phyloP scores from a whole-genome alignment of 2,888 invertebrate species.

The Mamestra brassicae region DNA sequence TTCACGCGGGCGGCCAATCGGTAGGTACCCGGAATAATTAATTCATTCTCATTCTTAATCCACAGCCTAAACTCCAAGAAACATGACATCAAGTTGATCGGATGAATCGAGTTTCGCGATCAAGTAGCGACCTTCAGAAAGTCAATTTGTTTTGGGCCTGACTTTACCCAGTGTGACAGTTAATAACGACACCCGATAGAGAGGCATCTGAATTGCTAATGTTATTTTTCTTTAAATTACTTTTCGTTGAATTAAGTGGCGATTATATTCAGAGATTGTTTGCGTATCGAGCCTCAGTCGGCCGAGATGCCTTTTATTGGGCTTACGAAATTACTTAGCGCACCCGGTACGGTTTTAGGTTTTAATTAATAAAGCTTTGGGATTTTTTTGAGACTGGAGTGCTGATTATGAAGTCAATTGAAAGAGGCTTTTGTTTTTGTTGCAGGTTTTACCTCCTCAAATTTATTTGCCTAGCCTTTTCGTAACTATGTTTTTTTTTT shows the following conservation, averaged over 20 bases:
- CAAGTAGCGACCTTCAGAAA: slow-evolving; percentile 76
- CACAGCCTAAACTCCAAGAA: slow-evolving; percentile 46
- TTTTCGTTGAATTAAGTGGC: slow-evolving; percentile 83
- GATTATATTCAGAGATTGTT: slow-evolving; percentile 87
- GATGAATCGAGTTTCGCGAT: slow-evolving; percentile 79
- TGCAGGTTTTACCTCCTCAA: too few species aligned
- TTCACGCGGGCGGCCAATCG: too few species aligned
- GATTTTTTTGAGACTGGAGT: slow-evolving; percentile 7
- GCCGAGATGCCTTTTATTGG: slow-evolving; percentile 65
- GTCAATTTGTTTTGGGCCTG: slow-evolving; percentile 82
- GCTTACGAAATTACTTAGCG: slow-evolving; percentile 50
- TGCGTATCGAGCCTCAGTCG: slow-evolving; percentile 79
- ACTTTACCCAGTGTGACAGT: slow-evolving; percentile 86
- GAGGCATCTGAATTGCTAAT: slow-evolving; percentile 89
- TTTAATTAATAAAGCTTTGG: slow-evolving; percentile 50
- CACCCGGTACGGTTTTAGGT: slow-evolving; percentile 33
- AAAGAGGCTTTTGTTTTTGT: slow-evolving; percentile 13
- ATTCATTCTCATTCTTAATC: slow-evolving; percentile 1
- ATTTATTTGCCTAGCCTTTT: too few species aligned
- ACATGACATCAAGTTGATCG: slow-evolving; percentile 75
- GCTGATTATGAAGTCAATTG: slow-evolving; percentile 10
- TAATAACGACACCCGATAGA: slow-evolving; percentile 86
- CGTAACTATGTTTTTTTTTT: too few species aligned
- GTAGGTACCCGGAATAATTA: background rate
- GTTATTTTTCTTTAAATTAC: slow-evolving; percentile 90